Evolutionary conservation across 37 sponge, comb jelly and placozoan species (phyloP), one percentile per base, ranked within the genome.

Genomic region (Crambe crambe): DNA sequence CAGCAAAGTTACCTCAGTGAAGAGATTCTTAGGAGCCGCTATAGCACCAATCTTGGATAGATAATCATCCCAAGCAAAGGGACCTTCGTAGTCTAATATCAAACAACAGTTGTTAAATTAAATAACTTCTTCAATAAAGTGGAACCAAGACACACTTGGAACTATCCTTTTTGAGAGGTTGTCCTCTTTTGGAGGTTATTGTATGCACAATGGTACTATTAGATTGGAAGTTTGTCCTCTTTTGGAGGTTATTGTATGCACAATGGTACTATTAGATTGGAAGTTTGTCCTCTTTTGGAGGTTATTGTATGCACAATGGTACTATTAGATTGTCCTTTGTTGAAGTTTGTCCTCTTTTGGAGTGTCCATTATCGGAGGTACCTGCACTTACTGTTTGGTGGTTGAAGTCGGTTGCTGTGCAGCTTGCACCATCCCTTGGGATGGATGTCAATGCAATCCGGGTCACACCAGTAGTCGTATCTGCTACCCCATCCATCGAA

Each of bases 401-500:
- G 57, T 2, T 65, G 56, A 2, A 85, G 37, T 30, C 76, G 1
- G 37, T 22, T 74, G 44, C 73, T 41, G 63, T 77, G 67, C 56
- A 62, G 63, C 2, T 25, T 37, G 25, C 81, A 73, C 94, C 94
- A 93, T 39, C 83, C 83, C 26, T 42, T 37, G 5, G 94, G 94
- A 41, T 93, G 94, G 35, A 93, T 85, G 70, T 89, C 87, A n/a
- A 75, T 42, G 27, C 81, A 82, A 31, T 64, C 68, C 2, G 80
- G 76, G 18, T 63, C 40, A 58, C 92, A 91, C 86, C 86, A 85
- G 79, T 91, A 95, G 89, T 95, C 89, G 58, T 91, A 88, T 6
- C 72, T 26, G 4, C 70, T 32, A 1, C 37, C 20, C 95, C 92
- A 95, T 5, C 95, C 86, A 77, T 95, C 95, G 75, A 95, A 95